Evolutionary conservation across 2,113 vertebrate genomes (phyloP).

Genomic region (Trogon melanurus): DNA sequence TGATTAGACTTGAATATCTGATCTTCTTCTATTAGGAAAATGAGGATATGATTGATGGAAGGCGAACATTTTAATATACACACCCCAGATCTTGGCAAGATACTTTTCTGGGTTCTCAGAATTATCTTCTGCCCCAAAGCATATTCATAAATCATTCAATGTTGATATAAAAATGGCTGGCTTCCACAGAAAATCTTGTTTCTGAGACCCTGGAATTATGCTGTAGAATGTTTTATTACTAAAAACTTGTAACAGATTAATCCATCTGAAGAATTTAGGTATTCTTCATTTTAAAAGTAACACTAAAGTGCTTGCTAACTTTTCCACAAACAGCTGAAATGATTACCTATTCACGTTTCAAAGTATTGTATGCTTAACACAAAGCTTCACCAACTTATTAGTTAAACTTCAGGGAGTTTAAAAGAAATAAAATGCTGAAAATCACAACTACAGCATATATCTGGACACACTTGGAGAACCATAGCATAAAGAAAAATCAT

Average conservation of each 20-base stretch:
- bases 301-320: constrained; percentile 12
- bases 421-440: neutral
- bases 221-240: constrained; percentile 40
- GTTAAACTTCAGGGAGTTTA: neutral
- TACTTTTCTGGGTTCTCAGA: constrained; percentile 53
- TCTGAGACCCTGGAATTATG: constrained; percentile 28
- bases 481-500: neutral
- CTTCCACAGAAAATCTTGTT: constrained; percentile 45
- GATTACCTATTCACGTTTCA: neutral
- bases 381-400: constrained; percentile 19
- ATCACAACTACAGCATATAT: neutral
- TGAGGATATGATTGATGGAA: constrained; percentile 54
- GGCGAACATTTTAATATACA: constrained; percentile 45
- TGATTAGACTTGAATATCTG: constrained; percentile 54
- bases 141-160: constrained; percentile 72
- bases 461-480: neutral
- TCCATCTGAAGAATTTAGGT: constrained; percentile 46
- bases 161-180: constrained; percentile 51
- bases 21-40: constrained; percentile 50
- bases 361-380: constrained; percentile 12
- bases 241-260: constrained; percentile 49
- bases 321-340: neutral
- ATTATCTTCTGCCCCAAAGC: constrained; percentile 62
- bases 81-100: constrained; percentile 15
- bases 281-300: constrained; percentile 37